Evolutionary conservation across 2,113 vertebrate genomes (phyloP).

Genomic region (Pristiophorus japonicus): DNA sequence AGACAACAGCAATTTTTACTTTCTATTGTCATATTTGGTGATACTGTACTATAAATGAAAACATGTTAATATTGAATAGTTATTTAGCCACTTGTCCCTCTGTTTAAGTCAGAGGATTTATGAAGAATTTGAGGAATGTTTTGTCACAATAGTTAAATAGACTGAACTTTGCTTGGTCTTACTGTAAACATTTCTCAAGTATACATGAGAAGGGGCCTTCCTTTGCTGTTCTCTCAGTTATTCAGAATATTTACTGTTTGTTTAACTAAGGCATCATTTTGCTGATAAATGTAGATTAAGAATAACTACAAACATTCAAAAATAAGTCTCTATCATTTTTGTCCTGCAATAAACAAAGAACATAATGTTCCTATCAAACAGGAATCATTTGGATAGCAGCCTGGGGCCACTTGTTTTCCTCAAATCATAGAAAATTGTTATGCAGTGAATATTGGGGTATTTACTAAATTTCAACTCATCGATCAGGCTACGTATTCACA

Average conservation of each 20-base stretch:
- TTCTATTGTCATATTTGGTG: not conserved
- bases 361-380: slow-evolving; percentile 21
- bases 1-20: not conserved
- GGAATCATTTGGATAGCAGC: not conserved
- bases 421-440: not conserved
- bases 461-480: not conserved
- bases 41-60: not conserved
- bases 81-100: slow-evolving; percentile 27
- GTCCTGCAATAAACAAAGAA: not conserved
- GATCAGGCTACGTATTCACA: not conserved
- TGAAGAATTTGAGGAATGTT: slow-evolving; percentile 29
- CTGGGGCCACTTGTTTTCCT: not conserved
- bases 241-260: slow-evolving; percentile 32
- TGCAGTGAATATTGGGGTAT: too few relatives aligned
- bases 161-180: slow-evolving; percentile 1
- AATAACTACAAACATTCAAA: slow-evolving; percentile 29
- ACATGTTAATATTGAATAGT: not conserved
- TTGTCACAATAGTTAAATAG: not conserved
- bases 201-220: slow-evolving; percentile 4
- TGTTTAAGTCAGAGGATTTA: not conserved
- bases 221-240: slow-evolving; percentile 6
- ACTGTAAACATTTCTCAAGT: slow-evolving; percentile 22
- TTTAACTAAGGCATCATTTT: slow-evolving; percentile 1
- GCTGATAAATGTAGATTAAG: slow-evolving; percentile 17
- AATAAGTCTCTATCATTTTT: not conserved